Conservation (phyloP, 2,888 invertebrate genomes). For the Chironomus tentans region DNA sequence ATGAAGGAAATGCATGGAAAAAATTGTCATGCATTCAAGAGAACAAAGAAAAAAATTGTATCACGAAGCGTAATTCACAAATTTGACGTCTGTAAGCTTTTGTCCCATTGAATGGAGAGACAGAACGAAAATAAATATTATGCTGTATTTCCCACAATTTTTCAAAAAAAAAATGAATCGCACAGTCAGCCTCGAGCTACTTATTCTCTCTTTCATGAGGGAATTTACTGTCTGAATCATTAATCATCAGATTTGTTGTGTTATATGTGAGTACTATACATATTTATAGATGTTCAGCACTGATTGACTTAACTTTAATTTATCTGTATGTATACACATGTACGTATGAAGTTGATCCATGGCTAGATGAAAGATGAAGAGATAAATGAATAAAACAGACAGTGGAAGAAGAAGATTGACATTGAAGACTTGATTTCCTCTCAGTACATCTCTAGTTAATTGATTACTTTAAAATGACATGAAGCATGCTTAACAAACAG, state of each 20-base stretch:
- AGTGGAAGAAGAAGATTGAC: neutral
- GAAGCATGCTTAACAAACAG: neutral
- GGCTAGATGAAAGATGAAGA: neutral
- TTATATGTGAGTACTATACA: neutral
- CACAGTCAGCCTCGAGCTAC: neutral
- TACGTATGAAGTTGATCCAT: neutral
- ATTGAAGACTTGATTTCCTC: neutral
- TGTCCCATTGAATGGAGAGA: neutral
- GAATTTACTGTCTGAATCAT: neutral
- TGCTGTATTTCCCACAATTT: neutral
- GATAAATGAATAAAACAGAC: neutral
- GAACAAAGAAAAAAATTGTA: too few relatives aligned
- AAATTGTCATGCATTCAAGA: neutral
- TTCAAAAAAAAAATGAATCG: neutral
- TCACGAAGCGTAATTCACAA: neutral
- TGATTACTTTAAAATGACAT: neutral
- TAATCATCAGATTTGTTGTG: constrained; percentile 5
- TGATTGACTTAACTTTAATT: constrained; percentile 1
- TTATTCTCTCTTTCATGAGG: neutral
- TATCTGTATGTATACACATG: neutral
- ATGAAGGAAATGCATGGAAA: too few relatives aligned
- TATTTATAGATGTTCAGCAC: neutral
- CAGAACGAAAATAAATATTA: neutral
- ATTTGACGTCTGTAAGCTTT: neutral
- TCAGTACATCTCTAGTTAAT: neutral